Evolutionary conservation across 92 coral and sea anemone genomes (phyloP).

Genomic region (Anthopleura xanthogrammica): DNA sequence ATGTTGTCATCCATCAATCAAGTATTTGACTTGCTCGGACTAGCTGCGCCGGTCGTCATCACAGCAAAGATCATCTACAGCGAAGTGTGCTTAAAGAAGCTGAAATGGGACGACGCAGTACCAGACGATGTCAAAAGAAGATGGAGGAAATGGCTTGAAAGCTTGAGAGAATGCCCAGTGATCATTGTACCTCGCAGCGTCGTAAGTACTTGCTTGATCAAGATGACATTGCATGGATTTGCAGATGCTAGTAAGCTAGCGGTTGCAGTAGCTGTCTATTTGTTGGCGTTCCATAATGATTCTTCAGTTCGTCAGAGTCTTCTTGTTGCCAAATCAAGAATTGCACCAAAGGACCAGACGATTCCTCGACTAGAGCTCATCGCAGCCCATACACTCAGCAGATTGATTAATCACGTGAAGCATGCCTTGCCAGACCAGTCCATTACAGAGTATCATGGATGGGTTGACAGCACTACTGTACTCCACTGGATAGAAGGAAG

Average conservation of each 20-base stretch:
- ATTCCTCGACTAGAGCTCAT: constrained; percentile 57
- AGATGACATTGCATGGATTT: constrained; percentile 48
- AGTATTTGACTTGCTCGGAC: constrained; percentile 56
- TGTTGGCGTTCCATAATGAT: constrained; percentile 27
- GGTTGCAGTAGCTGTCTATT: constrained; percentile 35
- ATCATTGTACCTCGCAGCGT: constrained; percentile 63
- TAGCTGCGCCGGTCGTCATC: constrained; percentile 48
- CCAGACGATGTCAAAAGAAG: constrained; percentile 28
- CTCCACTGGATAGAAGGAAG: too few species aligned
- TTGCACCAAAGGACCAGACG: constrained; percentile 50
- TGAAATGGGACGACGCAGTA: constrained; percentile 43
- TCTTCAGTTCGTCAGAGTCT: constrained; percentile 37
- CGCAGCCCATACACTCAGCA: constrained; percentile 49
- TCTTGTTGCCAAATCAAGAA: constrained; percentile 56
- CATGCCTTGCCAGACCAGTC: constrained; percentile 30
- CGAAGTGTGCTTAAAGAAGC: constrained; percentile 36
- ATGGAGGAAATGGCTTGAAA: constrained; percentile 45
- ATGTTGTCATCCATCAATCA: constrained; percentile 54
- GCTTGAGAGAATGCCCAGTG: constrained; percentile 15
- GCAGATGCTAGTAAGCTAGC: constrained; percentile 52
- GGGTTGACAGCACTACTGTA: too few species aligned
- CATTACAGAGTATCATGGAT: constrained; percentile 34
- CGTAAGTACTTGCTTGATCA: constrained; percentile 12
- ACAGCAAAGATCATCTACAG: constrained; percentile 37
- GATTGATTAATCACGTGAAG: constrained; percentile 45